phyloP scores from a whole-genome alignment of 1,140 invertebrate genomes.

The Adelges cooleyi region DNA sequence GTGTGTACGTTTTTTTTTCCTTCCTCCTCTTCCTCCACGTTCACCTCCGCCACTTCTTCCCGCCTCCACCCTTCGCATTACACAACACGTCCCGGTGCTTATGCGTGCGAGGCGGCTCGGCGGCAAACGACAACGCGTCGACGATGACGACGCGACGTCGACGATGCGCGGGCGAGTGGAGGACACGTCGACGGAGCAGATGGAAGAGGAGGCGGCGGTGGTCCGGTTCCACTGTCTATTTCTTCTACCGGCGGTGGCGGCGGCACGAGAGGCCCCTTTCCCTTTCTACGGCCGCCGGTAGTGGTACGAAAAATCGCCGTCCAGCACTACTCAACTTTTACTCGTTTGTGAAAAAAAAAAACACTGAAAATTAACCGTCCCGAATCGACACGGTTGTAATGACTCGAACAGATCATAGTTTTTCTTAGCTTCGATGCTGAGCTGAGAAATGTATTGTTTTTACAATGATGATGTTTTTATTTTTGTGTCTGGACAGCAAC shows the following conservation, averaged over 20 bases:
- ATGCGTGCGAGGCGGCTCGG: background rate
- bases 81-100: background rate
- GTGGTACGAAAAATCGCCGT: background rate
- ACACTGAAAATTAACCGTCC: too few relatives aligned
- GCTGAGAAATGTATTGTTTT: too few relatives aligned
- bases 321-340: constrained; percentile 16
- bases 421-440: too few relatives aligned
- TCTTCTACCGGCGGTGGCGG: background rate
- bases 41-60: background rate
- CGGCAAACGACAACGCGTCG: background rate
- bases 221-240: constrained; percentile 6
- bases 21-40: background rate
- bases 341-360: too few relatives aligned
- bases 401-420: too few relatives aligned
- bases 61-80: background rate
- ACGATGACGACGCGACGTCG: background rate
- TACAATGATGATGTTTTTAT: too few relatives aligned
- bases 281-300: constrained; percentile 4
- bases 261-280: constrained; percentile 11
- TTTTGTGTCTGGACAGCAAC: too few relatives aligned
- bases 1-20: too few relatives aligned
- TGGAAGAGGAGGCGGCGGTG: background rate
- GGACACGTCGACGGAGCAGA: background rate
- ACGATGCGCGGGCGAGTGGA: background rate
- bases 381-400: too few relatives aligned